Evolutionary conservation across 2,113 vertebrate species (phyloP), one percentile per base, ranked within the genome.

Genomic region (Actenoides hombroni): DNA sequence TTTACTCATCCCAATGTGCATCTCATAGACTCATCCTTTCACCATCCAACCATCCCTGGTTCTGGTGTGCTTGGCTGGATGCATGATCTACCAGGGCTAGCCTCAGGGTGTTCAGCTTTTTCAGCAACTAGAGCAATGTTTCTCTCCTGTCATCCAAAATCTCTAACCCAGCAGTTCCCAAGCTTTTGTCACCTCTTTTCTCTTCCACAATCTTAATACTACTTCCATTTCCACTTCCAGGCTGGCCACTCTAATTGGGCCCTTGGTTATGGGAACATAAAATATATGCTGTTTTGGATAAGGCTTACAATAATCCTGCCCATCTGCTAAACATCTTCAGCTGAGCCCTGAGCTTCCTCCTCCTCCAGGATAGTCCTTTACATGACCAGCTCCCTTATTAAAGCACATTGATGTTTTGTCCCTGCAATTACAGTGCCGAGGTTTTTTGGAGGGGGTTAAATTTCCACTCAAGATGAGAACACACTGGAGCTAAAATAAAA

Each of bases 61-160:
- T 70, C 42, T n/a, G n/a, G 1, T 74, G 79, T 83, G 6, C 13
- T 82, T 35, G 2, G 33, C 61, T 75, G 40, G 26, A 48, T 44
- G 5, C 35, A 29, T 9, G 26, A 4, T 54, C 33, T 13, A 10
- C 5, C 53, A 59, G 17, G 48, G 7, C 17, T 46, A 53, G 7
- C 10, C 28, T 71, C 26, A 13, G 11, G 24, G 2, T 1, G 10
- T 31, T 83, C 14, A 35, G 13, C 2, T 21, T 88, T 86, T 61
- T 18, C 29, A 59, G 39, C 33, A 82, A 13, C 25, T 5, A 25
- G 13, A 51, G 26, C 6, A 21, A 8, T 0, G 0, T 1, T n/a
- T 86, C 10, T 69, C 13, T 76, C 29, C 31, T 57, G 24, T 31
- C 28, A 13, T 25, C 31, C 37, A 31, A 24, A 90, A 68, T 35